Conservation (phyloP, 2,888 invertebrate genomes). For the Keiferia lycopersicella region DNA sequence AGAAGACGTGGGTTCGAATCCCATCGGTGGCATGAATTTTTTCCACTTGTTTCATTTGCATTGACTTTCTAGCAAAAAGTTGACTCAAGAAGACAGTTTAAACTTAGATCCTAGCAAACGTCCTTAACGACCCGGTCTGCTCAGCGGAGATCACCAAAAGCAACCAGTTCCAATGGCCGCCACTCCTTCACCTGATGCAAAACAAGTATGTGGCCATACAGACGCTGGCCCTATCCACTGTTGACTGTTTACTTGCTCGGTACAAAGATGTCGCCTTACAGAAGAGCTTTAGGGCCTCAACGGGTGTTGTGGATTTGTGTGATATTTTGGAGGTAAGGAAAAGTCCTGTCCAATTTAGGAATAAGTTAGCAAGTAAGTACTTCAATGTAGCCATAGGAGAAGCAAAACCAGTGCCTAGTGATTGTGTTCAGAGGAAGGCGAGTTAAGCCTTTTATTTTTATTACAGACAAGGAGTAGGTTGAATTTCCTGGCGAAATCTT, state of each 20-base stretch:
- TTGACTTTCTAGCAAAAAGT: no score
- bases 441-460: no score
- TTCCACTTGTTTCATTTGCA: no score
- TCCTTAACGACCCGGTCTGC: slow-evolving; percentile 74
- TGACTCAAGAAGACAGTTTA: no score
- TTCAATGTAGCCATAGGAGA: no score
- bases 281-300: slow-evolving; percentile 72
- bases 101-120: slow-evolving; percentile 67
- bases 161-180: slow-evolving; percentile 73
- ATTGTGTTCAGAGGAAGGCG: no score
- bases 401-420: no score
- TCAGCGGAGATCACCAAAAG: slow-evolving; percentile 72
- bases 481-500: no score
- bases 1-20: no score
- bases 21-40: no score
- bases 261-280: slow-evolving; percentile 73
- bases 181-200: slow-evolving; percentile 69
- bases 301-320: slow-evolving; percentile 72
- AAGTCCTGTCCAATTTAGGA: background rate
- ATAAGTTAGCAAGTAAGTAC: no score
- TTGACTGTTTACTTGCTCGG: slow-evolving; percentile 70
- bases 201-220: slow-evolving; percentile 78
- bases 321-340: slow-evolving; percentile 73
- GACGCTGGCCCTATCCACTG: slow-evolving; percentile 67
- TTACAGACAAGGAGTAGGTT: no score